Base-by-base conservation (phyloP, 2,113 vertebrate genomes). In the Candoia aspera region DNA sequence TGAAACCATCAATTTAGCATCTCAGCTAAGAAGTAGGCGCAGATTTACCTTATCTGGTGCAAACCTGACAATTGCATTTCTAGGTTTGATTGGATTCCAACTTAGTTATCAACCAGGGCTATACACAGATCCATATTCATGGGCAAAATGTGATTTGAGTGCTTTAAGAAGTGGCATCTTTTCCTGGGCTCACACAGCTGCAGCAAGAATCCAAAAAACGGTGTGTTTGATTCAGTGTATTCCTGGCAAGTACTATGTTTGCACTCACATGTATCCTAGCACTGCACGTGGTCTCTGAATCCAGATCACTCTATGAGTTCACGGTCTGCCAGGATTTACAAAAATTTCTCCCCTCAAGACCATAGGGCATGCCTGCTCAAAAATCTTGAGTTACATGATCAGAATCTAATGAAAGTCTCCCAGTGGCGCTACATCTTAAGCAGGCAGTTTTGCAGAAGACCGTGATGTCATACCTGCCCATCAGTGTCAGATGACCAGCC, bases 401-500 rank as follows among this genome's bases (percentile, higher is more conserved):
- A 19, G 33, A 42, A 42, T 37, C 4, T 24, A 55, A 9, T 6
- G 11, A 59, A 33, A 42, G 42, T 33, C 33, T 86, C 58, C 46
- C 26, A 59, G 37, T 46, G 49, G 6, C 23, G 68, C 11, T 54
- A 0, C 6, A 11, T 83, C 21, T 37, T 42, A 33, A 62, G 11
- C 9, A 21, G 54, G 24, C 1, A 37, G 26, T 62, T n/a, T 17
- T 19, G 15, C 49, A 37, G 49, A 79, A 54, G 23, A 73, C 4
- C 37, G 23, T 10, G 1, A 0, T 24, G 26, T 54, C 96, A 95
- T 97, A 99, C 99, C 98, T 99, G 99, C 15, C 98, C 98, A 46
- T 97, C 95, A 0, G 98, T 98, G 91, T 99, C 98, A 8, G 98
- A 99, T 37, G 97, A 98, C 97, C 97, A 96, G 42, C 97, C 97